These are phyloP conservation scores for Chamaea fasciata DNA, from an alignment of 2,113 vertebrate species.

Conservation along the genomic window DNA sequence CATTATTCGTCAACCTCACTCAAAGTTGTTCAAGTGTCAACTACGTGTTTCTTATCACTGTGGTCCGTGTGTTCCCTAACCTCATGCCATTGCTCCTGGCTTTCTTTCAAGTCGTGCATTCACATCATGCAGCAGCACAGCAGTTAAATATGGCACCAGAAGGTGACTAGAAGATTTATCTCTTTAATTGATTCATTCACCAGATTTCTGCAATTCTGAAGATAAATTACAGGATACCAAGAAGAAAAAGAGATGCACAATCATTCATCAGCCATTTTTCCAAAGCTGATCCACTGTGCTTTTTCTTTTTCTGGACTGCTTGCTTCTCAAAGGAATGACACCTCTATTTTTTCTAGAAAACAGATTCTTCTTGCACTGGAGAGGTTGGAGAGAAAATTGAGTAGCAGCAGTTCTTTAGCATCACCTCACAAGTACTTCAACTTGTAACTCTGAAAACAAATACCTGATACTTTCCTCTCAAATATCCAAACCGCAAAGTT, in stretches of 20 bases:
- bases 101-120: not conserved
- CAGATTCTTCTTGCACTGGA: not conserved
- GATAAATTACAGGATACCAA: not conserved
- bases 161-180: not conserved
- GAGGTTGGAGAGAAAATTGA: not conserved
- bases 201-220: not conserved
- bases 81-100: not conserved
- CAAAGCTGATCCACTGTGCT: not conserved
- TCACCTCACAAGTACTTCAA: not conserved
- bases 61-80: not conserved
- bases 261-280: not conserved
- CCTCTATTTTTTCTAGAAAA: not conserved
- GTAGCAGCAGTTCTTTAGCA: not conserved
- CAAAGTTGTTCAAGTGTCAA: not conserved
- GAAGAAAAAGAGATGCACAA: not conserved
- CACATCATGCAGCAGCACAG: not conserved
- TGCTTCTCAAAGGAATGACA: not conserved
- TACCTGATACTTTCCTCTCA: not conserved
- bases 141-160: not conserved
- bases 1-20: not conserved
- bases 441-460: not conserved
- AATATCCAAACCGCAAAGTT: not conserved
- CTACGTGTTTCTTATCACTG: not conserved
- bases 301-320: not conserved
- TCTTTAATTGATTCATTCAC: not conserved